Conservation (phyloP, 2,797 vertebrate genomes). For the Intellagama lesueurii region DNA sequence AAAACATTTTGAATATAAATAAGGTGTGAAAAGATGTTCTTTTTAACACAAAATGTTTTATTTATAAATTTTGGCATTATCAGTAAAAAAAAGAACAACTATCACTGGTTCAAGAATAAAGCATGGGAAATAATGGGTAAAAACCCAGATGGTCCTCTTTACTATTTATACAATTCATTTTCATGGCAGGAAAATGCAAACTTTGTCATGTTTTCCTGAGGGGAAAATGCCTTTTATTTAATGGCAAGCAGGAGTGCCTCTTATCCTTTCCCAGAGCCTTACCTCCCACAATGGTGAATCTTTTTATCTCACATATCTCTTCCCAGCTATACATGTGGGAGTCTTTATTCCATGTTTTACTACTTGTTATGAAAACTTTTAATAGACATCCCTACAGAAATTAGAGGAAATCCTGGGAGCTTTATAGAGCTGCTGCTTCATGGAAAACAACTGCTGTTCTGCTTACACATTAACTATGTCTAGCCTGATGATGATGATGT, state of each 20-base stretch:
- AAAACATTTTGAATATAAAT: constrained; percentile 42
- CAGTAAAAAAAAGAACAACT: constrained; percentile 7
- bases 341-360: constrained; percentile 40
- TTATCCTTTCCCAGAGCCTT: constrained; percentile 23
- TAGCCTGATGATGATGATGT: constrained; percentile 20
- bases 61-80: constrained; percentile 41
- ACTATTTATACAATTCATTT: constrained; percentile 43
- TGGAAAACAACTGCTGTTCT: constrained; percentile 42
- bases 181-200: constrained; percentile 21
- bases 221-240: neutral
- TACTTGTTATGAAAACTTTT: constrained; percentile 47
- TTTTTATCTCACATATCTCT: constrained; percentile 31
- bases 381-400: constrained; percentile 31
- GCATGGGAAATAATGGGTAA: constrained; percentile 14
- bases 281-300: constrained; percentile 10
- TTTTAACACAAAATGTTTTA: constrained; percentile 42
- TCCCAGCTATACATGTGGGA: constrained; percentile 22
- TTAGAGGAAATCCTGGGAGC: constrained; percentile 26
- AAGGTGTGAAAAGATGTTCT: constrained; percentile 40
- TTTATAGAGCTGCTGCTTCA: neutral
- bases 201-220: neutral
- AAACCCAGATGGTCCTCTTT: constrained; percentile 33
- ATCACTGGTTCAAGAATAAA: neutral
- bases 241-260: neutral
- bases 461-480: constrained; percentile 31